Conservation (phyloP, 1,140 invertebrate species). For the Drosophila lacteicornis region DNA sequence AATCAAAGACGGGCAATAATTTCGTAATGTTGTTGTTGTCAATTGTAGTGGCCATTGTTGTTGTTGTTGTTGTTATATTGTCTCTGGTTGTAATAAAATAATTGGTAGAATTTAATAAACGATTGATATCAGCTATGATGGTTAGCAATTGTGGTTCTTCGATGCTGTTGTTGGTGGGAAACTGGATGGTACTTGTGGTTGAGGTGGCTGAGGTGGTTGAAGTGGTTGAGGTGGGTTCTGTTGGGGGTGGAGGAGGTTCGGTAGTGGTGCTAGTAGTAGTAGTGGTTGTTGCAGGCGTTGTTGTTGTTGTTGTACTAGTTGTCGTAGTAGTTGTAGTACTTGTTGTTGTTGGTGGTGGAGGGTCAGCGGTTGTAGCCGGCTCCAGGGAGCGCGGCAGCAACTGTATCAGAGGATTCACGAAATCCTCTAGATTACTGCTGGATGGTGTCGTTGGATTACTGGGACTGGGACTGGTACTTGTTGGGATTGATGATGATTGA, state of each 20-base stretch:
- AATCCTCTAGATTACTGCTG: neutral
- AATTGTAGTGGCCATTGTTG: conserved; percentile 52
- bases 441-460: conserved; percentile 38
- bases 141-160: conserved; percentile 77
- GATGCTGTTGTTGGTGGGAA: conserved; percentile 62
- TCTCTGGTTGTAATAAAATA: conserved; percentile 85
- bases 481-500: conserved; percentile 16
- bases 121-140: conserved; percentile 82
- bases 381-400: conserved; percentile 57
- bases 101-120: conserved; percentile 85
- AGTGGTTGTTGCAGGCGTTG: conserved; percentile 29
- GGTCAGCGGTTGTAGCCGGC: conserved; percentile 28
- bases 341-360: conserved; percentile 6
- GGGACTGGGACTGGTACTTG: conserved; percentile 35
- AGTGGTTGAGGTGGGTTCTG: conserved; percentile 39
- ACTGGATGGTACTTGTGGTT: conserved; percentile 31
- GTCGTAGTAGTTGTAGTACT: conserved; percentile 19
- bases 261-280: conserved; percentile 28
- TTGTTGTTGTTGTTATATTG: conserved; percentile 71
- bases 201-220: conserved; percentile 28
- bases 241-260: conserved; percentile 31
- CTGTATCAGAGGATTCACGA: conserved; percentile 16
- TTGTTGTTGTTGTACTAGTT: conserved; percentile 19
- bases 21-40: conserved; percentile 71
- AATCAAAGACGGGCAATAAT: conserved; percentile 72